Evolutionary conservation across 1,140 invertebrate species (phyloP).

Genomic region (Grapholita molesta): DNA sequence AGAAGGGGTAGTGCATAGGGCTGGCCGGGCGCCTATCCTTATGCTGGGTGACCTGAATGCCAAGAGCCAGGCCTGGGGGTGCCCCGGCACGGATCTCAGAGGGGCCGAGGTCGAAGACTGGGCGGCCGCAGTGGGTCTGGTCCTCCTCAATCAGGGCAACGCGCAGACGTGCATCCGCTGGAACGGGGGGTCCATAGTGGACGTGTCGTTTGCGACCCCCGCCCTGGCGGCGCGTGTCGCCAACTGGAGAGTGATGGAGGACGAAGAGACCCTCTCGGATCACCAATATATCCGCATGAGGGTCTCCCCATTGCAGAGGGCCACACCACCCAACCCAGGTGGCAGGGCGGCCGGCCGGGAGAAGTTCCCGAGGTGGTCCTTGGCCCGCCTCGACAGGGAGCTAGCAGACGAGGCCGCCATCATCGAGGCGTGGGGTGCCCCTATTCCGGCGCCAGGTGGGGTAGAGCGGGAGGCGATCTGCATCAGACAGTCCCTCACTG

Average conservation of each 20-base stretch:
- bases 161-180: not conserved
- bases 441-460: not conserved
- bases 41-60: no score
- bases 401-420: no score
- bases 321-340: not conserved
- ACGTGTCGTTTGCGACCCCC: not conserved
- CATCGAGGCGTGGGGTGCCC: not conserved
- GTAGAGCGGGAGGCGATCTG: not conserved
- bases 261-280: not conserved
- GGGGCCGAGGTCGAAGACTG: not conserved
- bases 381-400: not conserved
- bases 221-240: not conserved
- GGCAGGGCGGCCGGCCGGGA: not conserved
- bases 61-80: no score
- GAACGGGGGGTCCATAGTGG: not conserved
- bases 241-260: not conserved
- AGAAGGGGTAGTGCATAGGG: not conserved
- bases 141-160: no score
- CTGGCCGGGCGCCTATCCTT: no score
- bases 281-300: not conserved
- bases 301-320: not conserved
- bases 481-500: no score
- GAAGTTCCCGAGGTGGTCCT: not conserved
- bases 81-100: not conserved
- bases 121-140: not conserved